Base-by-base conservation (phyloP, 2,113 vertebrate species). In the Seriola dumerili region DNA sequence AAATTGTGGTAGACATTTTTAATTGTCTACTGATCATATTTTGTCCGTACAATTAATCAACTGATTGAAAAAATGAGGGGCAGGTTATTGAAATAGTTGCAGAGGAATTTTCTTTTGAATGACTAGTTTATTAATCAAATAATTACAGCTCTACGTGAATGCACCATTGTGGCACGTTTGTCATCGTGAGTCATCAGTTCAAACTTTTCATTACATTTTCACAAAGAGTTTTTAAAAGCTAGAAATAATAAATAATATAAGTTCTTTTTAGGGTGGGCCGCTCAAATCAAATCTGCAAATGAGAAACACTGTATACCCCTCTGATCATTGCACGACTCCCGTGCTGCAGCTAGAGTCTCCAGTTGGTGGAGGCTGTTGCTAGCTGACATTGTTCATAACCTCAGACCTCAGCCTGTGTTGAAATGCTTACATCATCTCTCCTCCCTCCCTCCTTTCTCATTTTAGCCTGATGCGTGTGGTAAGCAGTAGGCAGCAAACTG, bases 371-470 rank as follows among this genome's bases (percentile, higher is more conserved):
- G 77, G 87, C 75, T 86, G 72, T 44, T 84, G 87, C 80, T 85
- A 83, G 78, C 87, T 91, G 86, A 90, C 84, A 75, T 71, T 74
- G 85, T 85, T 88, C 78, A 84, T 84, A 91, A 89, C 87, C 82
- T 77, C 83, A 88, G 86, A 87, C 85, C 91, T 93, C 87, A 89
- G 88, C 79, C 66, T 74, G 63, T 85, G 69, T 81, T 88, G 76
- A 88, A 89, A 91, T 78, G 72, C 89, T 93, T 91, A 83, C 81
- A 88, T 92, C 91, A 91, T 85, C 81, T 32, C 66, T 46, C 63
- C 13, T 48, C 64, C 23, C 62, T 38, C 50, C 63, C 58, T 13
- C 10, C 36, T 19, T 10, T 72, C 73, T 55, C 46, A 36, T 78
- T 80, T 75, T 1, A 75, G 69, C 72, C 16, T 0, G 61, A 36